phyloP scores from a whole-genome alignment of 2,888 invertebrate species.

The Andrena dorsata region DNA sequence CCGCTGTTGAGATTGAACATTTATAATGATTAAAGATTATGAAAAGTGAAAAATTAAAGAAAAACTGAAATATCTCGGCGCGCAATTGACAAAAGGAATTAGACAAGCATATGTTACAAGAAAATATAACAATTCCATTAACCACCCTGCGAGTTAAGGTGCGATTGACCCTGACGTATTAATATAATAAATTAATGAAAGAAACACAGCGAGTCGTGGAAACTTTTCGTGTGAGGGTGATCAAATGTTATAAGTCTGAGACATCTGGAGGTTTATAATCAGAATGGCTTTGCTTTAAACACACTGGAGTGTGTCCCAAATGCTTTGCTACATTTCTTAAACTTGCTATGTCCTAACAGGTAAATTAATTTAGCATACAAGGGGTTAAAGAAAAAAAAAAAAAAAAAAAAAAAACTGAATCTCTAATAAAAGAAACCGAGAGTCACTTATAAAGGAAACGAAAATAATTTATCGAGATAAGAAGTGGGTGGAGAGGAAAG shows the following conservation, averaged over 20 bases:
- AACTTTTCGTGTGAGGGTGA: too few relatives aligned
- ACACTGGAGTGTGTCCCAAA: neutral
- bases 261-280: neutral
- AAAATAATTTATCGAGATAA: neutral
- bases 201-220: too few relatives aligned
- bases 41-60: too few relatives aligned
- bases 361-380: neutral
- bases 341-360: neutral
- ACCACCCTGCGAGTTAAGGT: neutral
- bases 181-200: too few relatives aligned
- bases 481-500: neutral
- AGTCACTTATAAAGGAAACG: neutral
- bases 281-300: neutral
- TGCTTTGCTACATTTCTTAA: neutral
- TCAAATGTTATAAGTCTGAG: neutral
- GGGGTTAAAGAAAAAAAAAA: neutral
- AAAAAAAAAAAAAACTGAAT: neutral
- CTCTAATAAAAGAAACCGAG: neutral
- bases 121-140: neutral
- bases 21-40: too few relatives aligned
- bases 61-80: neutral
- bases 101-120: too few relatives aligned
- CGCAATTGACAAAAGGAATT: too few relatives aligned
- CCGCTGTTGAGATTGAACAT: neutral
- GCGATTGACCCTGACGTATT: too few relatives aligned